A percentile compares a stretch with the other conserved stretches of the same genome.
phyloP scores from a whole-genome alignment of 2,113 vertebrate genomes.

The Colinus virginianus region DNA sequence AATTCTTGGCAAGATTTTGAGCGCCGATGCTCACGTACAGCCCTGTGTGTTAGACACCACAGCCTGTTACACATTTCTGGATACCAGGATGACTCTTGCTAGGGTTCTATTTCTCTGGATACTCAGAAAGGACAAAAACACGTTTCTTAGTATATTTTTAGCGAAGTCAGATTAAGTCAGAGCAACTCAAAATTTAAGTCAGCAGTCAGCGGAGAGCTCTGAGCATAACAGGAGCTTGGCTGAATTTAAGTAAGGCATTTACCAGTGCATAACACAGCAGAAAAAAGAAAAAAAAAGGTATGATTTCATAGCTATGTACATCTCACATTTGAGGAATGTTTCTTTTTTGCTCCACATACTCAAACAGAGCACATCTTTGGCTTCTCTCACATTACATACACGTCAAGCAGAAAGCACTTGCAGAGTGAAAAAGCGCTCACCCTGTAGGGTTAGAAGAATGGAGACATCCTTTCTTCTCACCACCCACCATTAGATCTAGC shows the following conservation, averaged over 20 bases:
- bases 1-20: neutral
- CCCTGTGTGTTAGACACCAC: neutral
- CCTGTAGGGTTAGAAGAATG: neutral
- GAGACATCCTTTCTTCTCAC: neutral
- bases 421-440: neutral
- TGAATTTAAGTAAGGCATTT: neutral
- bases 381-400: neutral
- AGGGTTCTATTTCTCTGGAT: neutral
- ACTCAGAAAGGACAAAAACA: neutral
- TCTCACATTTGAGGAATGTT: neutral
- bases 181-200: neutral
- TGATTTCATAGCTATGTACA: neutral
- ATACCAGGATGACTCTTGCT: neutral
- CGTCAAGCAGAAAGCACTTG: neutral
- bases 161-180: neutral
- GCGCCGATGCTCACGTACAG: neutral
- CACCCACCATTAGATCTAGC: neutral
- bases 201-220: neutral
- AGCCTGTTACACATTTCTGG: neutral
- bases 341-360: neutral
- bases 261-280: neutral
- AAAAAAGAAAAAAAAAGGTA: neutral
- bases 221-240: neutral
- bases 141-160: neutral
- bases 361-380: neutral